Evolutionary conservation across 2,888 invertebrate species (phyloP), one percentile per base, ranked within the genome.

Genomic region (Catocala sponsa): DNA sequence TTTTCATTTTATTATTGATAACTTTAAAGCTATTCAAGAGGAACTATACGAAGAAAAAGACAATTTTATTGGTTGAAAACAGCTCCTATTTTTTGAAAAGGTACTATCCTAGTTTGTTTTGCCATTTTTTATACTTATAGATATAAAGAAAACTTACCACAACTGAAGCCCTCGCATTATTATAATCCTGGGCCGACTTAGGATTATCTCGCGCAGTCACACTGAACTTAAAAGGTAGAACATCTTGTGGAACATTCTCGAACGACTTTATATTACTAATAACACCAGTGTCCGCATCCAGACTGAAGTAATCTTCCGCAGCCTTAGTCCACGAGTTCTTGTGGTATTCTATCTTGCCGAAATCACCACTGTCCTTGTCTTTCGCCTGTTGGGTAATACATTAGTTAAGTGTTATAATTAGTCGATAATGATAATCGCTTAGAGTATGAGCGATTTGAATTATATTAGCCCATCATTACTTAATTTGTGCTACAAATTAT

Each of bases 291-390:
- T 95, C 96, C 0, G 95, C 87, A 69, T 98, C 97, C 35, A 99
- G 95, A 35, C 94, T 91, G 84, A 98, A 98, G 81, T 96, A 97
- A 59, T 96, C 96, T 4, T 95, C 95, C 10, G 90, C 95, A 11
- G 87, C 89, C 80, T 85, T 93, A 42, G 83, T 92, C 94, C 89
- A 95, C 0, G 90, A 94, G 76, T 90, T 94, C 76, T 94, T 94
- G 7, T 91, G 92, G 87, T 98, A 99, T 70, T 96, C 96, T 25
- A 99, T 91, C 81, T 96, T 96, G 1, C 98, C 98, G 85, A 96
- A 97, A 69, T 96, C 96, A 0, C 98, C 98, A 58, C 97, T 97
- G 85, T 99, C 99, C 72, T 96, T 95, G 88, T 99, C 99, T 72
- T 96, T 96, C 0, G 99, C 98, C 95, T 97, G 70, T 13, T 41